Evolutionary conservation across 2,888 invertebrate genomes (phyloP).

Genomic region (Anthophora plumipes): DNA sequence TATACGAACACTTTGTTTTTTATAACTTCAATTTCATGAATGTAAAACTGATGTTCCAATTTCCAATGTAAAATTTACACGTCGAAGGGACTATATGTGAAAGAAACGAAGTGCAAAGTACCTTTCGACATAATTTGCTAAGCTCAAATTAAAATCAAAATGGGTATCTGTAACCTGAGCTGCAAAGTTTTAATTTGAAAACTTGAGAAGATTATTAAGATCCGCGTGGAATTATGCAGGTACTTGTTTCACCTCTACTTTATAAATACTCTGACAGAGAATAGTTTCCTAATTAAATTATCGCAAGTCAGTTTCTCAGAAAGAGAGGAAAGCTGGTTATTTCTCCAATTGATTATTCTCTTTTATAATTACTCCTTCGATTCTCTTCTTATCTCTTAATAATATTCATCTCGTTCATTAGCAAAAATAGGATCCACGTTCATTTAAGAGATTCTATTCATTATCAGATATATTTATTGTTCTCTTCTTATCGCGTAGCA

Average conservation of each 20-base stretch:
- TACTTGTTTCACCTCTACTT: not conserved
- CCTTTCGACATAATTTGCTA: not conserved
- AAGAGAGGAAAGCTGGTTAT: not conserved
- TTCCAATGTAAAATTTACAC: not conserved
- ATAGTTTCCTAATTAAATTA: not conserved
- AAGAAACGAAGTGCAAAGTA: not conserved
- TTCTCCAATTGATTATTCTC: not conserved
- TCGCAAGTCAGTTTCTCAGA: not conserved
- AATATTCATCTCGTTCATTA: no score
- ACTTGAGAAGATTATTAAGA: conserved; percentile 2
- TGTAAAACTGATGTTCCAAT: no score
- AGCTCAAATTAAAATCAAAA: not conserved
- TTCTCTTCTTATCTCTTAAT: not conserved
- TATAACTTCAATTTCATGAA: no score
- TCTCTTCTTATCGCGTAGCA: no score
- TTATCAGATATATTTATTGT: no score
- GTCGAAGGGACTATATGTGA: not conserved
- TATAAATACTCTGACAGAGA: not conserved
- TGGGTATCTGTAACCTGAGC: not conserved
- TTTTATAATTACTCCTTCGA: not conserved
- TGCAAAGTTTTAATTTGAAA: not conserved
- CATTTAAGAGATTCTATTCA: not conserved
- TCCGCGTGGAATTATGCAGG: not conserved
- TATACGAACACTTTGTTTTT: no score
- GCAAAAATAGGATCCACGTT: not conserved